Conservation (phyloP, 2,113 vertebrate genomes). For the Osmerus mordax region DNA sequence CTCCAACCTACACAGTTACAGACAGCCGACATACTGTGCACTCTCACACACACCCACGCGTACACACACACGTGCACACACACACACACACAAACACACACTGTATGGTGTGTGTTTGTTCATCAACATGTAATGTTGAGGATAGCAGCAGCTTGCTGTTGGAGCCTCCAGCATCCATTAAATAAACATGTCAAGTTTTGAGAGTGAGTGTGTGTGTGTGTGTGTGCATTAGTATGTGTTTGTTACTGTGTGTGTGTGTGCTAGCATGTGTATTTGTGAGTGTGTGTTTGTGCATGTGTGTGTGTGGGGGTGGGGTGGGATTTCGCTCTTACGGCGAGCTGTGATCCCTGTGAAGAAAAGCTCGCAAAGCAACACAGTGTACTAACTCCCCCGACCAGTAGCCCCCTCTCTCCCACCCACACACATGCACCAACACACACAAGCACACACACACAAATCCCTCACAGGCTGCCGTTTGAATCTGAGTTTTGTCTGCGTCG, state of each 20-base stretch:
- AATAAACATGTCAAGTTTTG: conserved; percentile 76
- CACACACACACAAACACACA: conserved; percentile 34
- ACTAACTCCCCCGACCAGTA: too few species aligned
- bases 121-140: conserved; percentile 69
- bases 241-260: conserved; percentile 41
- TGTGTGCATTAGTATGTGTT: conserved; percentile 63
- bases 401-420: conserved; percentile 46
- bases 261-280: conserved; percentile 56
- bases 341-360: too few species aligned
- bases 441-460: conserved; percentile 33
- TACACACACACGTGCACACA: not conserved
- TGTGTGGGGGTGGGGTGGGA: too few species aligned
- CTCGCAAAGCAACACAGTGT: too few species aligned
- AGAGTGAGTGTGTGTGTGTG: conserved; percentile 59
- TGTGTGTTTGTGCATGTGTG: conserved; percentile 10
- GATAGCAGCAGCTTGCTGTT: conserved; percentile 72
- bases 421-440: conserved; percentile 59
- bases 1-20: conserved; percentile 13
- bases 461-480: conserved; percentile 41
- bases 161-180: conserved; percentile 73
- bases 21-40: not conserved
- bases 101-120: conserved; percentile 54
- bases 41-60: not conserved
- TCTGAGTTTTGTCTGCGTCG: conserved; percentile 61
- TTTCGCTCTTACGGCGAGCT: too few species aligned